Evolutionary conservation across 2,113 vertebrate genomes (phyloP).

Genomic region (Bucco capensis): DNA sequence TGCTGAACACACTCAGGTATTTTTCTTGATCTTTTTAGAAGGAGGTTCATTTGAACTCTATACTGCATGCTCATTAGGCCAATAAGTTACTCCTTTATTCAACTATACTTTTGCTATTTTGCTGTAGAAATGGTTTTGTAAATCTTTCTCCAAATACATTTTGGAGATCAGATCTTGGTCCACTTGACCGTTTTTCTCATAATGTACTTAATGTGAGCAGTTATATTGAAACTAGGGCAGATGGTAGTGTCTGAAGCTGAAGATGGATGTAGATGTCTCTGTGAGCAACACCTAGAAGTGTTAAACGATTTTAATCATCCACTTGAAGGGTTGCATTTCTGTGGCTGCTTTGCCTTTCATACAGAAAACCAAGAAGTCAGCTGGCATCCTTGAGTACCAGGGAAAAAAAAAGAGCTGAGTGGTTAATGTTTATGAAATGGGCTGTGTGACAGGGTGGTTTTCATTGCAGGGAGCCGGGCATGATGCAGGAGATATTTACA

Average conservation of each 20-base stretch:
- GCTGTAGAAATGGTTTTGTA: not conserved
- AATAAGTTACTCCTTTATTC: not conserved
- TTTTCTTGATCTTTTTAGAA: not conserved
- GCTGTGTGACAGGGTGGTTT: not conserved
- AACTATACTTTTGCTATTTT: not conserved
- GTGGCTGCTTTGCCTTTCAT: not conserved
- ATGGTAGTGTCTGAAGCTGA: not conserved
- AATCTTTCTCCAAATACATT: not conserved
- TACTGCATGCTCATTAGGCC: rapidly evolving
- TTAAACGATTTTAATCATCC: not conserved
- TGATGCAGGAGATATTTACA: not conserved
- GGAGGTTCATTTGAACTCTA: not conserved
- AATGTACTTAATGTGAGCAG: not conserved
- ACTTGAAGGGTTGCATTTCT: not conserved
- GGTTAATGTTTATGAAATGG: not conserved
- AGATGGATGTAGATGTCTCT: not conserved
- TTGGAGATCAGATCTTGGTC: not conserved
- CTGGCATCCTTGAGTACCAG: not conserved
- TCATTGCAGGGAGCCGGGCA: not conserved
- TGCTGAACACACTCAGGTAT: not conserved
- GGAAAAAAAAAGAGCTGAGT: not conserved
- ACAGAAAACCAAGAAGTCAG: not conserved
- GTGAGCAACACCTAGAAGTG: not conserved
- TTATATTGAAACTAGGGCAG: not conserved
- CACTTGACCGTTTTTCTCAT: not conserved